Base-by-base conservation (phyloP, 2,888 invertebrate genomes). In the Rhodophaea formosa region DNA sequence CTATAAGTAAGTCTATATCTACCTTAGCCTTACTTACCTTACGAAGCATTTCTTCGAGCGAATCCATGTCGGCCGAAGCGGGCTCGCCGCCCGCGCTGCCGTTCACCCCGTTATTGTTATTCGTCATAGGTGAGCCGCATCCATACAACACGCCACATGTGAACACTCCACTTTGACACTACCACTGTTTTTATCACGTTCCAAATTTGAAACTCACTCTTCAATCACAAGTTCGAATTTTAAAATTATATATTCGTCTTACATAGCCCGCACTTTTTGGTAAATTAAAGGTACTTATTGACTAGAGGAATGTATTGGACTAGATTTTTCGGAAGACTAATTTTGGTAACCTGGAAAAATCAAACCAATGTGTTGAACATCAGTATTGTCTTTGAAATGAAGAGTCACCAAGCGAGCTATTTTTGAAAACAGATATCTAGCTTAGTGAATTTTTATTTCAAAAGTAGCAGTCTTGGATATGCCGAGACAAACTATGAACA, bases 41-140 rank as follows among this genome's bases (percentile, higher is more conserved):
- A 79, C 94, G 93, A 79, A 95, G 93, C 94, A 95, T 95, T 88
- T 95, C 95, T 84, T 95, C 95, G 72, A 95, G 92, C 72, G 95
- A 95, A 78, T 95, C 95, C 93, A 95, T 95, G 84, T 95, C 94
- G 84, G 93, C 91, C 84, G 87, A 81, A 74, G 93, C 93, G 80
- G 93, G 92, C 86, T 92, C 92, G 70, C 93, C 93, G 82, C 92
- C 93, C 88, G 92, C 80, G 88, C 92, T 77, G 86, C 92, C 83
- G 91, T 84, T 91, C 73, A 89, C 79, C 56, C 93, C 93, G 88
- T 93, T 93, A 80, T 94, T 94, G 80, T 94, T 93, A 73, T 93
- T 90, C 79, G 93, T 93, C 88, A 93, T 86, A 74, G 91, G 91
- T 72, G 93, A 88, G 77, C 80, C 82, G 80, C 85, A 77, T 76